phyloP scores from a whole-genome alignment of 2,888 invertebrate genomes.

The Aphrophora alni region DNA sequence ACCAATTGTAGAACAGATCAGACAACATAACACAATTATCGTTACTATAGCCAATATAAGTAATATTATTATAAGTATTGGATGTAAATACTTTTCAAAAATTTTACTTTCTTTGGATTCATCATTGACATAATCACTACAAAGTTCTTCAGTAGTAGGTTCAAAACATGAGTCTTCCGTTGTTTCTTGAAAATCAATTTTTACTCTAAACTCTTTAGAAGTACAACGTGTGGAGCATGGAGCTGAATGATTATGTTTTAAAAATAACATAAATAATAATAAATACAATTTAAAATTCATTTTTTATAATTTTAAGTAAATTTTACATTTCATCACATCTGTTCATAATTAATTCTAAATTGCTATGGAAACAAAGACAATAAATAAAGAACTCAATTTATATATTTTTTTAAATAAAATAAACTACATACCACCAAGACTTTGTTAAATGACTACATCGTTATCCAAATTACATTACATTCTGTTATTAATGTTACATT shows the following conservation, averaged over 20 bases:
- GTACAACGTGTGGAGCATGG: neutral
- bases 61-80: neutral
- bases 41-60: neutral
- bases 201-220: neutral
- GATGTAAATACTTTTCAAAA: neutral
- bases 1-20: neutral
- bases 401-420: too few relatives aligned
- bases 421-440: too few relatives aligned
- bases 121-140: neutral
- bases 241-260: neutral
- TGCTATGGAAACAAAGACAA: neutral
- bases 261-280: neutral
- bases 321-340: neutral
- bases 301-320: neutral
- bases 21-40: neutral
- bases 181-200: neutral
- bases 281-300: neutral
- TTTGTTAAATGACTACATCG: too few relatives aligned
- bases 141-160: neutral
- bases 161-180: neutral
- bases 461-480: too few relatives aligned
- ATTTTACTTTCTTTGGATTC: neutral
- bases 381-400: neutral
- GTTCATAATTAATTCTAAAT: neutral
- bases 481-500: too few relatives aligned